Evolutionary conservation across 2,888 invertebrate genomes (phyloP), one percentile per base, ranked within the genome.

Genomic region (Tachina lurida): DNA sequence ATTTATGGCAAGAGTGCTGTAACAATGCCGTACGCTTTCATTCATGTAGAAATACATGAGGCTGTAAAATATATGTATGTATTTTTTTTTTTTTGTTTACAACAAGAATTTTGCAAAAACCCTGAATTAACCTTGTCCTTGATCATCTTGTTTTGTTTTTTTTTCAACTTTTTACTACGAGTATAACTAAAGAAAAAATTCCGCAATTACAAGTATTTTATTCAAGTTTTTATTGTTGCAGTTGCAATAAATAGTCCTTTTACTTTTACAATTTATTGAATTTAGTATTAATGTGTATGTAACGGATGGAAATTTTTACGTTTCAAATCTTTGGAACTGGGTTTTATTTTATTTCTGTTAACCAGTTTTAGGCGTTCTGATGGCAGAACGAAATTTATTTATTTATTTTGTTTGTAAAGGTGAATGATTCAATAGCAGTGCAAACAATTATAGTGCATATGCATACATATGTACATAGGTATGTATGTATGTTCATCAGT

Each of bases 271-370:
- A 13, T 41, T 63, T 54, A 31, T n/a, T 9, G 10, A 54, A 47
- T 19, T 39, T 15, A n/a, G n/a, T n/a, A 39, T 67, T 17, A 31
- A 22, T 8, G 43, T 17, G 13, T 60, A 49, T 58, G 49, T 43
- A 10, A 41, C 43, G 58, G 49, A 80, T 67, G 80, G 65, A 80
- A 74, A 4, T 10, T 73, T 80, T 73, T 67, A 9, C 39, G 22
- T n/a, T 78, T 52, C 39, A 13, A 41, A 47, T n/a, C n/a, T 19
- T 39, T 22, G 31, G 31, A 54, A 43, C 52, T 43, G 2, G 2
- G 1, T 47, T 68, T 67, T 43, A 9, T 22, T 2, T 65, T 39
- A 43, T 31, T 47, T 13, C n/a, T 41, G 65, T 70, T 68, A 10
- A 79, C 80, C 22, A 52, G 80, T 60, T 68, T 65, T 43, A 17